Evolutionary conservation across 2,113 vertebrate species (phyloP).

Genomic region (Rhynchomys soricoides): DNA sequence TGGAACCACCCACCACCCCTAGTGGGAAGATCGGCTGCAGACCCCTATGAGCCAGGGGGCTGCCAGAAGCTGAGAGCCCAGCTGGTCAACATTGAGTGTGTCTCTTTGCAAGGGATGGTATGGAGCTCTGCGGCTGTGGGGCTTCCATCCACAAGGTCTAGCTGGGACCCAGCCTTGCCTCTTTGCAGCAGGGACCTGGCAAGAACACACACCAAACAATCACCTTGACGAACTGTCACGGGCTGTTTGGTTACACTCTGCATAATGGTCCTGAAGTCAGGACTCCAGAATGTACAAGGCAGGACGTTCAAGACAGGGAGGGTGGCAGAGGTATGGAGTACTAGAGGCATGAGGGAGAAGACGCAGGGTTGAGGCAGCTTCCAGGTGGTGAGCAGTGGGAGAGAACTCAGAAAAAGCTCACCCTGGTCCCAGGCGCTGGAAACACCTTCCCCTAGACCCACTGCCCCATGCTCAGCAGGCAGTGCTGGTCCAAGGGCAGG

Average conservation of each 20-base stretch:
- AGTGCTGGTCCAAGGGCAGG: not conserved
- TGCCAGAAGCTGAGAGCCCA: not conserved
- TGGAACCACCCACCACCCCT: not conserved
- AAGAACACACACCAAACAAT: not conserved
- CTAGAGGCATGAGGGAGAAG: not conserved
- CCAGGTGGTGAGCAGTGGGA: not conserved
- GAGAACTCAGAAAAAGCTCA: not conserved
- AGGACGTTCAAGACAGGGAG: not conserved
- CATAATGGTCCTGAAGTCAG: not conserved
- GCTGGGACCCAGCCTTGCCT: not conserved
- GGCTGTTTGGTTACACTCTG: not conserved
- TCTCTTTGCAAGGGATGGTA: not conserved
- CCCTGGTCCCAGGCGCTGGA: not conserved
- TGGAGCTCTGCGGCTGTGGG: not conserved
- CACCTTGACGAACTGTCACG: not conserved
- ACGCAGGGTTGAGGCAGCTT: not conserved
- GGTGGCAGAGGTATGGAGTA: not conserved
- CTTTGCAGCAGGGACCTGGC: not conserved
- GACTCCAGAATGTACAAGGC: not conserved
- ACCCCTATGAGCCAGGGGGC: not conserved
- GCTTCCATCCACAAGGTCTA: not conserved
- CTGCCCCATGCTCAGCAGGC: not conserved
- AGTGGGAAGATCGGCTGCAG: not conserved
- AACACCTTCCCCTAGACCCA: not conserved
- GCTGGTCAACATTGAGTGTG: not conserved